phyloP scores from a whole-genome alignment of 2,113 vertebrate species.

The Thymallus thymallus region DNA sequence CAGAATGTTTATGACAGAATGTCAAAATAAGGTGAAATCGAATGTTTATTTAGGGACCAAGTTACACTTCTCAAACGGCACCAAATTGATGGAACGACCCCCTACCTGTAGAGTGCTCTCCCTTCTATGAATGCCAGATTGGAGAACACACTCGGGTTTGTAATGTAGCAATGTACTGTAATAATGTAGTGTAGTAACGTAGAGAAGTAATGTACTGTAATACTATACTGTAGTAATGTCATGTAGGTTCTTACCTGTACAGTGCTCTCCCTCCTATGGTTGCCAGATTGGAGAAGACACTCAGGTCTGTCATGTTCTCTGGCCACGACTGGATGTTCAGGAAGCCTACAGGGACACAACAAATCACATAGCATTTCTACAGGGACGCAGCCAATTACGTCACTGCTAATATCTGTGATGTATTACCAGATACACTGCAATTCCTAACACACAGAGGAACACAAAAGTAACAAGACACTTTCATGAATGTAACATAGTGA shows the following conservation, averaged over 20 bases:
- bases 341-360: constrained; percentile 74
- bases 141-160: constrained; percentile 66
- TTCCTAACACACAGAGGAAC: neutral
- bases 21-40: too few relatives aligned
- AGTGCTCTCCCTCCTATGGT: constrained; percentile 92
- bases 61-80: too few relatives aligned
- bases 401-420: neutral
- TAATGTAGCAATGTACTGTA: too few relatives aligned
- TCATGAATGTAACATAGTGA: neutral
- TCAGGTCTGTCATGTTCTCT: constrained; percentile 95
- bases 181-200: too few relatives aligned
- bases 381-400: neutral
- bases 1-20: too few relatives aligned
- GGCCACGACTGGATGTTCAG: constrained; percentile 98
- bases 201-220: too few relatives aligned
- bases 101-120: constrained; percentile 77
- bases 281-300: constrained; percentile 93
- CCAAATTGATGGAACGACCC: too few relatives aligned
- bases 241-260: constrained; percentile 81
- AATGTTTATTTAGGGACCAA: too few relatives aligned
- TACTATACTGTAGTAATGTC: too few relatives aligned
- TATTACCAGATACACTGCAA: neutral
- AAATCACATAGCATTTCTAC: constrained; percentile 4
- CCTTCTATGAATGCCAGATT: constrained; percentile 83
- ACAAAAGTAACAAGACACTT: neutral